Conservation (phyloP, 2,113 vertebrate species). For the Channa maculata region DNA sequence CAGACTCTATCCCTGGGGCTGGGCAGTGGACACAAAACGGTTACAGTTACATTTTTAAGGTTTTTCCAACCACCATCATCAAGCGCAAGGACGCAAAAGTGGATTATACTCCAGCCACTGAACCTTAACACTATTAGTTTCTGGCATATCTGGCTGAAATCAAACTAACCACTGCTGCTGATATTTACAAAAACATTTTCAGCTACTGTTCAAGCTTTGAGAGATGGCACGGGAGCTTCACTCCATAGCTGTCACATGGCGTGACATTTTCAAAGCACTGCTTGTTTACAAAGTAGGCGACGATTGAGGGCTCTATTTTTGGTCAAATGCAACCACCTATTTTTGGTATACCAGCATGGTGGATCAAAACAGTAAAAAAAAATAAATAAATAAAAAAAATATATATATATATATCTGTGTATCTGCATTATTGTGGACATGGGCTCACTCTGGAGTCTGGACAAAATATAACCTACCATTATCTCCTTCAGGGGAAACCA, state of each 20-base stretch:
- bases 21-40: conserved; percentile 24
- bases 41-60: neutral
- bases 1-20: conserved; percentile 19
- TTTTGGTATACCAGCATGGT: neutral
- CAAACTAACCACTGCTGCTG: neutral
- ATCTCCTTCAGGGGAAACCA: neutral
- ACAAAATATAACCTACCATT: conserved; percentile 22
- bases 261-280: neutral
- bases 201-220: neutral
- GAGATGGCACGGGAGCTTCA: neutral
- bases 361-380: too few relatives aligned
- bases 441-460: neutral
- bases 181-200: neutral
- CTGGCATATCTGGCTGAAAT: neutral
- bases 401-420: too few relatives aligned
- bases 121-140: neutral
- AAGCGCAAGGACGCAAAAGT: neutral
- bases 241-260: too few relatives aligned
- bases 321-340: neutral
- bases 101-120: neutral
- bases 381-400: too few relatives aligned
- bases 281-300: neutral
- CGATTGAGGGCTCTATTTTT: neutral
- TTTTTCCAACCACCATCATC: too few relatives aligned
- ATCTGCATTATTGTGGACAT: neutral